Conservation (phyloP, 2,113 vertebrate species). For the Stictonetta naevosa region DNA sequence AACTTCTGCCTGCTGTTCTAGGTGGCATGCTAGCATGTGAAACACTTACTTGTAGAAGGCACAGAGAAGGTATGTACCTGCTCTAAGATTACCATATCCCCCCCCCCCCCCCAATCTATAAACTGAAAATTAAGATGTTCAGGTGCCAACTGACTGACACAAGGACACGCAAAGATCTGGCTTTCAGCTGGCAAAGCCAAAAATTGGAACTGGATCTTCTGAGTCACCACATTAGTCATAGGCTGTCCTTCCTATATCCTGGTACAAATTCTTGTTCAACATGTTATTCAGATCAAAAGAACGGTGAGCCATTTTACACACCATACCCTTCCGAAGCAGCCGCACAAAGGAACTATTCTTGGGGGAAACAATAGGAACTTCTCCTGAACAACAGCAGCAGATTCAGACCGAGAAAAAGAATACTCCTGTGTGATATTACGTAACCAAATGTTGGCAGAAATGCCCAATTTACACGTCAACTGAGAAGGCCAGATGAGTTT, state of each 20-base stretch:
- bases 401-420: background rate
- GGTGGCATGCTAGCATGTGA: background rate
- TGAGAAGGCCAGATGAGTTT: background rate
- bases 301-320: background rate
- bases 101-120: background rate
- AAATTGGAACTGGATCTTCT: background rate
- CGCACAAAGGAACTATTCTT: background rate
- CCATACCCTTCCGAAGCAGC: background rate
- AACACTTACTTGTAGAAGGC: background rate
- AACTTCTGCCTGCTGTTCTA: background rate
- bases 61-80: background rate
- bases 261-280: background rate
- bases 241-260: background rate
- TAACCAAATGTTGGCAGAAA: background rate
- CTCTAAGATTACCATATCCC: accelerated
- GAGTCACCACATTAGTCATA: background rate
- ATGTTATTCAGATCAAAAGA: background rate
- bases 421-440: background rate
- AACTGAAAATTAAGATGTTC: accelerated
- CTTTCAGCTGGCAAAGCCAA: background rate
- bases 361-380: background rate
- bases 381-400: background rate
- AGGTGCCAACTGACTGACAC: background rate
- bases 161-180: background rate
- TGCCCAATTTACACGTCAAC: background rate